phyloP scores from a whole-genome alignment of 2,113 vertebrate genomes.

The Lamprotornis superbus region DNA sequence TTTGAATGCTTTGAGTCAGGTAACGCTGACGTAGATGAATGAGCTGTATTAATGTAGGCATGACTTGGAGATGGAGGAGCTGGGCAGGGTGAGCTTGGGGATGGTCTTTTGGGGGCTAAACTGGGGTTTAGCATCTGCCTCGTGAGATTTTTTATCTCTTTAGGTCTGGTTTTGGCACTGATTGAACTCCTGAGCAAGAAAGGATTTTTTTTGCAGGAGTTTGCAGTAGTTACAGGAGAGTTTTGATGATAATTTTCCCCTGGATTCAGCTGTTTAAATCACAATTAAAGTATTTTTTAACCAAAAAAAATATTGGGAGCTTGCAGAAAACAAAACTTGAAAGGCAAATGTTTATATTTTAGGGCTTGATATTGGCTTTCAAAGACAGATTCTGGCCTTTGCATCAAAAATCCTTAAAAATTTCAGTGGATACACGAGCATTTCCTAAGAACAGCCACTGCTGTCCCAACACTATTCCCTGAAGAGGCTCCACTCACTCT shows the following conservation, averaged over 20 bases:
- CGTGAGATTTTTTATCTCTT: background rate
- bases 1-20: constrained; percentile 42
- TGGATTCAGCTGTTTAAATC: background rate
- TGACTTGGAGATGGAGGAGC: background rate
- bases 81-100: background rate
- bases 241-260: background rate
- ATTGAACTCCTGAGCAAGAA: background rate
- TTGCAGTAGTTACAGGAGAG: background rate
- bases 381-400: background rate
- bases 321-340: background rate
- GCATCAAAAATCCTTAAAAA: background rate
- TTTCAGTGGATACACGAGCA: background rate
- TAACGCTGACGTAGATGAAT: constrained; percentile 3
- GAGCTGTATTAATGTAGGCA: background rate
- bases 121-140: background rate
- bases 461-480: background rate
- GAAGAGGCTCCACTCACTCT: background rate
- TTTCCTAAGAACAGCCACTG: background rate
- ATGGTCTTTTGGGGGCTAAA: background rate
- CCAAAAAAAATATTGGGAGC: rapidly evolving
- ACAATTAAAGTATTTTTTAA: background rate
- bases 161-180: background rate
- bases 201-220: background rate
- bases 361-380: background rate
- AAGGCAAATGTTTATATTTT: background rate